A percentile compares a stretch with the other conserved stretches of the same genome.
phyloP scores from a whole-genome alignment of 2,888 invertebrate species.

The Drosophila multiciliata region DNA sequence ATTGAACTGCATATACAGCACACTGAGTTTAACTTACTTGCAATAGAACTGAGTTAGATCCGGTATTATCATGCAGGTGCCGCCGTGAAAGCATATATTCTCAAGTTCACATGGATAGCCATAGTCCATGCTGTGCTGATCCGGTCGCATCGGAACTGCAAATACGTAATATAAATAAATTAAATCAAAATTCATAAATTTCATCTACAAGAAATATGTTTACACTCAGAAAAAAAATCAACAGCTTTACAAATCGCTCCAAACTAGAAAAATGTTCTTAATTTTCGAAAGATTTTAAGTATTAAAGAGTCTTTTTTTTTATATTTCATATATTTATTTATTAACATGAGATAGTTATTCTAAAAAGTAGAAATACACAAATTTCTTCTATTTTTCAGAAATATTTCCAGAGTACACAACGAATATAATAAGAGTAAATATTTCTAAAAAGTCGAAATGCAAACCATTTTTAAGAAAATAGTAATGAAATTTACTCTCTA shows the following conservation, averaged over 20 bases:
- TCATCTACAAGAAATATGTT: conserved; percentile 14
- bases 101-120: conserved; percentile 85
- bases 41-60: conserved; percentile 92
- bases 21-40: conserved; percentile 88
- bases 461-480: background rate
- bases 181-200: conserved; percentile 31
- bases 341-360: background rate
- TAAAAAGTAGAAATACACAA: background rate
- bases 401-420: background rate
- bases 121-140: conserved; percentile 62
- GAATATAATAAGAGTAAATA: background rate
- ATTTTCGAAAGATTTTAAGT: background rate
- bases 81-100: conserved; percentile 93
- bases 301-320: background rate
- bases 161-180: conserved; percentile 14
- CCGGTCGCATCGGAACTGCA: conserved; percentile 85
- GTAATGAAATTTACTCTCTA: background rate
- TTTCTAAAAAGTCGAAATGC: background rate
- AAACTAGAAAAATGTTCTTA: background rate
- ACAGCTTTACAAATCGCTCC: background rate
- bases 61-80: conserved; percentile 93
- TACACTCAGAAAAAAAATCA: background rate
- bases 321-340: background rate
- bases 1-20: background rate
- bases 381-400: background rate